Evolutionary conservation across 2,888 invertebrate genomes (phyloP).

Genomic region (Panopea generosa): DNA sequence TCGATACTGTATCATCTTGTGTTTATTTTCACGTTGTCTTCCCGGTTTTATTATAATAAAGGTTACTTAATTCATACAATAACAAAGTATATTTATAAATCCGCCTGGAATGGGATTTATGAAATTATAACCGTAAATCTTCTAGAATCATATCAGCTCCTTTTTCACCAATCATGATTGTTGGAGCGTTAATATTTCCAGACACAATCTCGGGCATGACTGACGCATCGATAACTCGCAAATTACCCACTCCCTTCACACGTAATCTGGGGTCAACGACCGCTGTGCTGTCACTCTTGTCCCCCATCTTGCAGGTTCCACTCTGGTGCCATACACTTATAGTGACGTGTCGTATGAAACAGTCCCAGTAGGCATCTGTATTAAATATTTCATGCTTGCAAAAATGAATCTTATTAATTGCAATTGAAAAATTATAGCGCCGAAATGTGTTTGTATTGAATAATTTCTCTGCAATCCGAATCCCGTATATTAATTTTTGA

Average conservation of each 20-base stretch:
- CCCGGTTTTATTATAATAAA: too few relatives aligned
- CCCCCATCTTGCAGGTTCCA: slow-evolving; percentile 91
- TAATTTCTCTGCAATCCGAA: slow-evolving; percentile 13
- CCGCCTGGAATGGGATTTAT: too few relatives aligned
- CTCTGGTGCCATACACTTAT: slow-evolving; percentile 87
- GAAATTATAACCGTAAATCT: too few relatives aligned
- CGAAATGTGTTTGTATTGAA: slow-evolving; percentile 26
- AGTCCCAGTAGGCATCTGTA: slow-evolving; percentile 52
- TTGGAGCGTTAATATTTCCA: slow-evolving; percentile 45
- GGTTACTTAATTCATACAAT: too few relatives aligned
- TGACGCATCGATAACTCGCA: slow-evolving; percentile 47
- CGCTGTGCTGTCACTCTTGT: slow-evolving; percentile 82
- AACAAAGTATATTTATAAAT: too few relatives aligned
- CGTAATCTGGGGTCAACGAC: slow-evolving; percentile 89
- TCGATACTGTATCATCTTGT: too few relatives aligned
- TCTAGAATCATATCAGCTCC: slow-evolving; percentile 40
- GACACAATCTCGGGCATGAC: slow-evolving; percentile 37
- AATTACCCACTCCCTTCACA: slow-evolving; percentile 50
- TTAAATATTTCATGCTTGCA: slow-evolving; percentile 27
- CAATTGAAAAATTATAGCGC: slow-evolving; percentile 15
- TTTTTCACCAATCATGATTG: slow-evolving; percentile 47
- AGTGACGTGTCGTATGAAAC: slow-evolving; percentile 37
- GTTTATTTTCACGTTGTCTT: too few relatives aligned
- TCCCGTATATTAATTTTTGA: slow-evolving; percentile 31
- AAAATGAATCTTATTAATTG: neutral